phyloP scores from a whole-genome alignment of 2,797 vertebrate species.

The Moxostoma hubbsi region DNA sequence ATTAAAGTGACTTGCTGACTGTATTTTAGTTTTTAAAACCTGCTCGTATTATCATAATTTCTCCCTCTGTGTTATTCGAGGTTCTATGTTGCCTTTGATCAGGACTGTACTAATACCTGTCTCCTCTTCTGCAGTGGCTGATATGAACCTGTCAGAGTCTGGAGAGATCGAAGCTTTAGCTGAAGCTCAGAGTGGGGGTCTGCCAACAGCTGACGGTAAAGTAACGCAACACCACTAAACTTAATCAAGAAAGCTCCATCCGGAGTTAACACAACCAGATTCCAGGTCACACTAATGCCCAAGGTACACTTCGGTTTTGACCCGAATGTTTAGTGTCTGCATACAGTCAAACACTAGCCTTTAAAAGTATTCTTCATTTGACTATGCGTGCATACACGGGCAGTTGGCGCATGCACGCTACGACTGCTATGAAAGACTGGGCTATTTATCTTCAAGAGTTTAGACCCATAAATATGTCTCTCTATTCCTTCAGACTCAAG shows the following conservation, averaged over 20 bases:
- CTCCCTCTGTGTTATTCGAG: not conserved
- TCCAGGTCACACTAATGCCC: not conserved
- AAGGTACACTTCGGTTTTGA: too few species aligned
- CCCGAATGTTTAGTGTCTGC: too few species aligned
- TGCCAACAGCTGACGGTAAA: slow-evolving; percentile 82
- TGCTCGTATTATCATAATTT: too few species aligned
- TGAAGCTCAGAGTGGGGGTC: slow-evolving; percentile 75
- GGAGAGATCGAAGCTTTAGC: slow-evolving; percentile 75
- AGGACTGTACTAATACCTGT: slow-evolving; percentile 28
- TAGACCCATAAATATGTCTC: too few species aligned
- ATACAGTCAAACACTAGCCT: too few species aligned
- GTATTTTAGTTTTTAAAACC: not conserved
- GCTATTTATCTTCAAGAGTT: too few species aligned
- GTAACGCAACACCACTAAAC: not conserved
- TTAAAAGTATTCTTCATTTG: too few species aligned
- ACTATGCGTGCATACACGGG: too few species aligned
- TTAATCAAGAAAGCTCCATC: not conserved
- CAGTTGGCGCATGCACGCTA: too few species aligned
- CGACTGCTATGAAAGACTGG: too few species aligned
- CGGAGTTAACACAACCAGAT: not conserved
- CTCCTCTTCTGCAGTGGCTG: slow-evolving; percentile 65
- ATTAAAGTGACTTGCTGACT: too few species aligned
- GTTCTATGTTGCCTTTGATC: slow-evolving; percentile 12
- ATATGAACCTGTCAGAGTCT: slow-evolving; percentile 73
- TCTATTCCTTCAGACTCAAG: too few species aligned